phyloP scores from a whole-genome alignment of 2,888 invertebrate genomes.

The Drosophila putrida region DNA sequence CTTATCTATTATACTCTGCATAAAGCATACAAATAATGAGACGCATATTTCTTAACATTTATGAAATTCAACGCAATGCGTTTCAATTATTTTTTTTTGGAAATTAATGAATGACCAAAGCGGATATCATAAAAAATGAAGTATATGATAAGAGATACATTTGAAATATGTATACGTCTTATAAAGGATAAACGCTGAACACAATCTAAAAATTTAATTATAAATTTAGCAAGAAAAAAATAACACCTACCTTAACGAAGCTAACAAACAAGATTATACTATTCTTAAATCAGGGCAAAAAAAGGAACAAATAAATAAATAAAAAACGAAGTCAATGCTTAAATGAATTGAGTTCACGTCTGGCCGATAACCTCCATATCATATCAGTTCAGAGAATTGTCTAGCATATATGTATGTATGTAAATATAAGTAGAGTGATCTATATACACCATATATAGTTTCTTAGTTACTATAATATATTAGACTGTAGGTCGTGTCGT shows the following conservation, averaged over 20 bases:
- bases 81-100: constrained; percentile 50
- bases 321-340: constrained; percentile 43
- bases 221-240: constrained; percentile 7
- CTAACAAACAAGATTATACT: constrained; percentile 18
- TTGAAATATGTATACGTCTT: not conserved
- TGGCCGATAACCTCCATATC: constrained; percentile 69
- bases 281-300: constrained; percentile 29
- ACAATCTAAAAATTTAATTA: constrained; percentile 50
- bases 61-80: constrained; percentile 43
- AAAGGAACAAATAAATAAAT: constrained; percentile 8
- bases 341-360: constrained; percentile 70
- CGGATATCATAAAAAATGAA: constrained; percentile 53
- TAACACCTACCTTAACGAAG: constrained; percentile 4
- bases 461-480: constrained; percentile 32
- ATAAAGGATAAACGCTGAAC: constrained; percentile 7
- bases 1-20: not conserved
- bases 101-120: constrained; percentile 60
- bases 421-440: not conserved
- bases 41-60: constrained; percentile 42
- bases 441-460: not conserved
- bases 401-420: constrained; percentile 8
- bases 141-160: constrained; percentile 13
- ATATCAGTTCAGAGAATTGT: constrained; percentile 58
- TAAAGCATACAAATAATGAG: not conserved
- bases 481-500: constrained; percentile 30